Conservation (phyloP, 2,797 vertebrate species). For the Allobates femoralis region DNA sequence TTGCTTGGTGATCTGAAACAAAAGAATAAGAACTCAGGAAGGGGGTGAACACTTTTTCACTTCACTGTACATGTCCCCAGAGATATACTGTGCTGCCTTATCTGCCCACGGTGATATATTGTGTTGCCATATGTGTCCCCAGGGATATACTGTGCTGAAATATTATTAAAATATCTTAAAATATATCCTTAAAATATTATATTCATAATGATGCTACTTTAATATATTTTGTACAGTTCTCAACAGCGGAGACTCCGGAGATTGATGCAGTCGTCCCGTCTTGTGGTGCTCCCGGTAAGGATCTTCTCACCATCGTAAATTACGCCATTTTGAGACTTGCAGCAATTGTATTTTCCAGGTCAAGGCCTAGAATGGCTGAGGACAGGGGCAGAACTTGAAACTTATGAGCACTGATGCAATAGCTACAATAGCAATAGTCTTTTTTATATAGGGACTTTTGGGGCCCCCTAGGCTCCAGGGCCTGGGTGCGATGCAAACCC, state of each 20-base stretch:
- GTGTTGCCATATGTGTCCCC: neutral
- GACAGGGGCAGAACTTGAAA: no score
- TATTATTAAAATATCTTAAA: neutral
- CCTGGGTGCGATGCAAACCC: no score
- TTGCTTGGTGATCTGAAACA: no score
- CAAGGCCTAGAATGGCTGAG: no score
- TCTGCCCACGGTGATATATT: neutral
- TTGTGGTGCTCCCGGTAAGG: conserved; percentile 76
- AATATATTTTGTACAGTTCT: conserved; percentile 69
- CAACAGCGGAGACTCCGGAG: conserved; percentile 72
- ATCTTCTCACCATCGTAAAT: neutral
- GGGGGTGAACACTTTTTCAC: no score
- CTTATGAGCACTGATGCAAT: no score
- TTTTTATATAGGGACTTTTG: no score
- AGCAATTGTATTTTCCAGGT: neutral
- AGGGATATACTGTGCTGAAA: neutral
- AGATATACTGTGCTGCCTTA: neutral
- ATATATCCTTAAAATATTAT: neutral
- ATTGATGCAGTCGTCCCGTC: conserved; percentile 72
- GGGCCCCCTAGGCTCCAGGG: no score
- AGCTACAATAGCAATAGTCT: no score
- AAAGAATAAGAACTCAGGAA: no score
- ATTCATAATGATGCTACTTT: neutral
- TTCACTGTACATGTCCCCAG: no score
- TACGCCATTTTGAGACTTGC: neutral